phyloP scores from a whole-genome alignment of 2,113 vertebrate genomes.

The Poecile atricapillus region DNA sequence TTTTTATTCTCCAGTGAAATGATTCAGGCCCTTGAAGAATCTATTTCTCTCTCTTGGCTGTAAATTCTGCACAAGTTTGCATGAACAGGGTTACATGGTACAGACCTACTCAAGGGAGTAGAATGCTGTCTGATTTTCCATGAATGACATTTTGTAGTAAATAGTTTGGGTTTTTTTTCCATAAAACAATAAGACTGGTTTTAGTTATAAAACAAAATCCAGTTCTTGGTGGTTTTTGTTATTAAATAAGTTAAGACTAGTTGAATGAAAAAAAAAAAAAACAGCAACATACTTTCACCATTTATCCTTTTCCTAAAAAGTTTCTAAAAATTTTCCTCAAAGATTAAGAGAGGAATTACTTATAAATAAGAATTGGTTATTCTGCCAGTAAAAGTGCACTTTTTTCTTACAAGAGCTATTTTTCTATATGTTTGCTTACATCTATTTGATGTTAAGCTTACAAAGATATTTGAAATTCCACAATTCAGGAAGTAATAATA shows the following conservation, averaged over 20 bases:
- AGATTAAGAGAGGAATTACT: neutral
- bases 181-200: rapidly evolving
- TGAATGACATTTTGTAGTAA: neutral
- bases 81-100: neutral
- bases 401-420: neutral
- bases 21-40: neutral
- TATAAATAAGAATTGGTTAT: neutral
- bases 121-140: neutral
- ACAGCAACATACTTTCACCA: rapidly evolving
- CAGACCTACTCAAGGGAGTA: neutral
- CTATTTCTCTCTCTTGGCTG: neutral
- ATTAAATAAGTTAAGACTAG: neutral
- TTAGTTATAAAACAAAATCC: neutral
- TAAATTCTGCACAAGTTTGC: neutral
- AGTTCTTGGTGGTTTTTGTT: neutral
- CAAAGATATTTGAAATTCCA: neutral
- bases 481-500: neutral
- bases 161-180: neutral
- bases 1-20: neutral
- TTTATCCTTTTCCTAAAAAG: neutral
- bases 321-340: neutral
- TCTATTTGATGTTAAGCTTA: neutral
- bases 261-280: neutral
- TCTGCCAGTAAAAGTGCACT: neutral
- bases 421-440: neutral